Evolutionary conservation across 2,888 invertebrate genomes (phyloP).

Genomic region (Stegophylla sp.): DNA sequence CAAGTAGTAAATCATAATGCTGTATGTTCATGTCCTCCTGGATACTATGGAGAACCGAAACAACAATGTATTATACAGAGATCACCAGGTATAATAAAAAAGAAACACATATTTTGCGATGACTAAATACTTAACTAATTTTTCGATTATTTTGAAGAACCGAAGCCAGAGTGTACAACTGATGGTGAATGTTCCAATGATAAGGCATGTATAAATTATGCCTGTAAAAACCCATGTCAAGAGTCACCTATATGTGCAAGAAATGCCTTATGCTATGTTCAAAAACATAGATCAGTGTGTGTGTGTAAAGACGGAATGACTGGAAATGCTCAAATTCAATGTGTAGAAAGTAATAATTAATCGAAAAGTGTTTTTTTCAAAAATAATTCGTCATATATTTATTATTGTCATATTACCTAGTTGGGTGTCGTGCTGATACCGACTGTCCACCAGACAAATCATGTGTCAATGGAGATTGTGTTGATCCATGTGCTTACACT

Average conservation of each 20-base stretch:
- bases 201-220: constrained; percentile 79
- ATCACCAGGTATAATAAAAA: constrained; percentile 51
- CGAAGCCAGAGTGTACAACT: constrained; percentile 77
- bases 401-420: constrained; percentile 65
- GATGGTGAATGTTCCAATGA: constrained; percentile 83
- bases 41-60: constrained; percentile 79
- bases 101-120: not conserved
- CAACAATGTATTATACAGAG: constrained; percentile 72
- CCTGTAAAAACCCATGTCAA: constrained; percentile 78
- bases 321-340: constrained; percentile 81
- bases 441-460: constrained; percentile 84
- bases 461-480: constrained; percentile 81
- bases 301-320: constrained; percentile 82
- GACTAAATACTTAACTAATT: not conserved
- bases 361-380: not conserved
- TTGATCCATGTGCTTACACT: constrained; percentile 79
- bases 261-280: constrained; percentile 80
- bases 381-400: not conserved
- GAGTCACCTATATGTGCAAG: constrained; percentile 74
- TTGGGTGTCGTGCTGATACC: constrained; percentile 84
- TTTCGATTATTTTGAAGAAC: constrained; percentile 65
- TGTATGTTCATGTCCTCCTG: constrained; percentile 81
- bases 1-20: constrained; percentile 81
- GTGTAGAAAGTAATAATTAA: constrained; percentile 72
- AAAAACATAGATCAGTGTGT: constrained; percentile 81